A percentile compares a stretch with the other conserved stretches of the same genome.
phyloP scores from a whole-genome alignment of 2,113 vertebrate genomes.

The Stictonetta naevosa region DNA sequence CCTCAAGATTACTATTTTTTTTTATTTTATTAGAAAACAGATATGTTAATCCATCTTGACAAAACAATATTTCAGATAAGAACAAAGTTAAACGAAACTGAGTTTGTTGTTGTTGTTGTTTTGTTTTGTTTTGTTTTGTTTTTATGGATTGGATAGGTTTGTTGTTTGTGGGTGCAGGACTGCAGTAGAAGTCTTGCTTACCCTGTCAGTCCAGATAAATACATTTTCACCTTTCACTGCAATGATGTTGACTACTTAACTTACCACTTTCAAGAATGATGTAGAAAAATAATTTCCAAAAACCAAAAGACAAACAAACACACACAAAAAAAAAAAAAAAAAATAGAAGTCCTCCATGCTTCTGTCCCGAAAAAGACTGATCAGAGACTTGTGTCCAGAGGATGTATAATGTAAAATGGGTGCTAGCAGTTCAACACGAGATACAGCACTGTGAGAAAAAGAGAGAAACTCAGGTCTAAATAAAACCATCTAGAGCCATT shows the following conservation, averaged over 20 bases:
- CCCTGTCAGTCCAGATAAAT: not conserved
- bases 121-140: not conserved
- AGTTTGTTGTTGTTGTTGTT: not conserved
- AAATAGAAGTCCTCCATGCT: not conserved
- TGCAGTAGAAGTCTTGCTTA: not conserved
- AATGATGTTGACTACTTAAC: not conserved
- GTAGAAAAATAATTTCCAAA: not conserved
- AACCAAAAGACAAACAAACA: not conserved
- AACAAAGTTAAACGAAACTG: not conserved
- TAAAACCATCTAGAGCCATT: not conserved
- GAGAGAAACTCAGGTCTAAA: not conserved
- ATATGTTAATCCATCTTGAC: not conserved
- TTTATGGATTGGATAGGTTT: not conserved
- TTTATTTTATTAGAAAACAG: not conserved
- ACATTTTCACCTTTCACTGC: not conserved
- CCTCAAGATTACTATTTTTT: not conserved
- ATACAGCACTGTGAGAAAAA: not conserved
- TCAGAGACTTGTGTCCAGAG: not conserved
- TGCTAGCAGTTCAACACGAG: not conserved
- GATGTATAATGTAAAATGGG: not conserved
- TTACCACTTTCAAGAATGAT: not conserved
- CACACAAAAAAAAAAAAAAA: no score
- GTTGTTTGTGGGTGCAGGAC: not conserved
- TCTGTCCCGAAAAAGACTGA: not conserved
- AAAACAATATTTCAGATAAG: not conserved